phyloP scores from a whole-genome alignment of 2,888 invertebrate species.

The Xanthostigma xanthostigma region DNA sequence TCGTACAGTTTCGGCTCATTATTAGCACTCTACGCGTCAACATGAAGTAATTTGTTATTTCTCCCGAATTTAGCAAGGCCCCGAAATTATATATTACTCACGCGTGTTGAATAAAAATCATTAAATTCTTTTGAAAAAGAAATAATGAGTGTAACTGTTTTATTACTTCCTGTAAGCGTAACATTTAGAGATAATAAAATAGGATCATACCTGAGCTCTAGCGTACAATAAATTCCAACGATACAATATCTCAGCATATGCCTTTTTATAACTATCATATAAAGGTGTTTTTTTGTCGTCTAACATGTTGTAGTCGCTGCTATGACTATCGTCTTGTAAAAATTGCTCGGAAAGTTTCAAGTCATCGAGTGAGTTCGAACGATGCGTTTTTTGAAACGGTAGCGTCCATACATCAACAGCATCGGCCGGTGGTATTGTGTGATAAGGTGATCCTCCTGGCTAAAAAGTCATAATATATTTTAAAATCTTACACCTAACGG shows the following conservation, averaged over 20 bases:
- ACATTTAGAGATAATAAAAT: not conserved
- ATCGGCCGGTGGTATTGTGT: conserved; percentile 73
- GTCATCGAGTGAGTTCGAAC: conserved; percentile 74
- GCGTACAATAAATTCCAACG: conserved; percentile 69
- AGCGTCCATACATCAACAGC: conserved; percentile 64
- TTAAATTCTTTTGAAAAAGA: too few relatives aligned
- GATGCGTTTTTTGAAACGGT: conserved; percentile 49
- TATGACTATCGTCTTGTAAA: conserved; percentile 14
- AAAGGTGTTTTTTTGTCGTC: conserved; percentile 34
- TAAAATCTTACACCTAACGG: too few relatives aligned
- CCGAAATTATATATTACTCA: too few relatives aligned
- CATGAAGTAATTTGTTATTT: too few relatives aligned
- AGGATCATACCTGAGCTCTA: conserved; percentile 38
- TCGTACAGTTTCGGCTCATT: too few relatives aligned
- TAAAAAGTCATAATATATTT: conserved; percentile 20
- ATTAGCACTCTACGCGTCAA: too few relatives aligned
- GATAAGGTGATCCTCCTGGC: conserved; percentile 77
- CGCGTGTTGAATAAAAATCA: too few relatives aligned
- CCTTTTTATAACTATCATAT: conserved; percentile 73
- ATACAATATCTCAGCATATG: conserved; percentile 79
- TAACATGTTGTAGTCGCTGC: conserved; percentile 25
- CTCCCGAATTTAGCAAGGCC: too few relatives aligned
- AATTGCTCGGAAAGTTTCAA: conserved; percentile 31
- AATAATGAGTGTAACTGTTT: too few relatives aligned
- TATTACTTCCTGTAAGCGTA: too few relatives aligned